phyloP scores from a whole-genome alignment of 2,113 vertebrate species.

The Cyphomyrus discorhynchus region DNA sequence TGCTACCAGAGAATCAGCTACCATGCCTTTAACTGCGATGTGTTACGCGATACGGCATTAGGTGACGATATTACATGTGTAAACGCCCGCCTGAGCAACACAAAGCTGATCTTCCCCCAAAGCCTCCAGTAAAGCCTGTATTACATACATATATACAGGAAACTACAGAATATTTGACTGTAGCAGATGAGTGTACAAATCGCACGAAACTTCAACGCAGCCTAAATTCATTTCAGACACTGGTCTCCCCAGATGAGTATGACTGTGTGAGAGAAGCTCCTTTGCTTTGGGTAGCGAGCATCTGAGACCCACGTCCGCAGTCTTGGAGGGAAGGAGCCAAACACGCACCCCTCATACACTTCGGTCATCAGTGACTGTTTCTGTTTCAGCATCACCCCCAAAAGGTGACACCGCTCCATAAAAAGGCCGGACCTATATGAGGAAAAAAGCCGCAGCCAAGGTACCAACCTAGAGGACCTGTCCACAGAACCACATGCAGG shows the following conservation, averaged over 20 bases:
- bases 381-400: neutral
- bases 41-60: neutral
- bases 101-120: neutral
- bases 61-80: neutral
- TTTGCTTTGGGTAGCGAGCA: neutral
- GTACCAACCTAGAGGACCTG: neutral
- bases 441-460: neutral
- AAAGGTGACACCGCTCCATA: neutral
- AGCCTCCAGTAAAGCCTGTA: neutral
- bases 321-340: neutral
- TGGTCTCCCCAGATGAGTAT: neutral
- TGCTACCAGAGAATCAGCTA: neutral
- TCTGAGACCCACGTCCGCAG: neutral
- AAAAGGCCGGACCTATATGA: neutral
- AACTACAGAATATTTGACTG: neutral
- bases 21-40: neutral
- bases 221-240: neutral
- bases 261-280: neutral
- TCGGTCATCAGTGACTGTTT: neutral
- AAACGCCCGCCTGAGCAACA: neutral
- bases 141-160: neutral
- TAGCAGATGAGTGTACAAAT: neutral
- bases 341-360: neutral
- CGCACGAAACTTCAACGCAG: neutral
- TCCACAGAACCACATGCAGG: neutral